Conservation (phyloP, 1,140 invertebrate genomes). For the Aphaenogaster floridana region DNA sequence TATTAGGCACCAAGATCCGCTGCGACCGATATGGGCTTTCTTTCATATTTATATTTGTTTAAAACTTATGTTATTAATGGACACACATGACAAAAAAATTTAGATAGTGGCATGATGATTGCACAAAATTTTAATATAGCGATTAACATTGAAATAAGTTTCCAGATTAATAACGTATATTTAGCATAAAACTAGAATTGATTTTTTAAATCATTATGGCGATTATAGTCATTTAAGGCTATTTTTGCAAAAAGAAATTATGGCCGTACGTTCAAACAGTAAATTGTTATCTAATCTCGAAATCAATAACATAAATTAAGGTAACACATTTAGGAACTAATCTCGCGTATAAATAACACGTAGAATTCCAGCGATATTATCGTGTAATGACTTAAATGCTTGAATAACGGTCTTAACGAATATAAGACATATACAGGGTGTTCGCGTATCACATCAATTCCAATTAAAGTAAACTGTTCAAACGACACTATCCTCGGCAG, state of each 20-base stretch:
- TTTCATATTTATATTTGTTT: neutral
- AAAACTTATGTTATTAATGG: neutral
- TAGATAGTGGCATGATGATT: neutral
- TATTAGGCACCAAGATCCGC: too few species aligned
- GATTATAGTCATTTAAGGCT: slow-evolving; percentile 6
- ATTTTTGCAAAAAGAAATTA: slow-evolving; percentile 45
- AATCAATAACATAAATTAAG: slow-evolving; percentile 60
- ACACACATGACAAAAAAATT: neutral
- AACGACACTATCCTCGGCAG: neutral
- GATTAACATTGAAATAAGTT: slow-evolving; percentile 22
- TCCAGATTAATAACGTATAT: slow-evolving; percentile 15
- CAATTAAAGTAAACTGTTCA: slow-evolving; percentile 27
- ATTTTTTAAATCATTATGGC: slow-evolving; percentile 10
- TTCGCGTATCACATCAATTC: slow-evolving; percentile 18
- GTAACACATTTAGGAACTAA: slow-evolving; percentile 43
- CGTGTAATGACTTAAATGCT: slow-evolving; percentile 46
- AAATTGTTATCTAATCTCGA: slow-evolving; percentile 47
- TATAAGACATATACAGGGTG: slow-evolving; percentile 1
- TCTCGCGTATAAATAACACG: slow-evolving; percentile 44
- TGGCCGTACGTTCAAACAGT: neutral
- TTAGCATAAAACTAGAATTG: neutral
- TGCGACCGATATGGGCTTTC: too few species aligned
- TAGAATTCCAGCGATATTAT: slow-evolving; percentile 42
- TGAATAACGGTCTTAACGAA: slow-evolving; percentile 54
- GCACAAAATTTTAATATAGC: neutral